Base-by-base conservation (phyloP, 1,140 invertebrate species). In the Archivesica marissinica region DNA sequence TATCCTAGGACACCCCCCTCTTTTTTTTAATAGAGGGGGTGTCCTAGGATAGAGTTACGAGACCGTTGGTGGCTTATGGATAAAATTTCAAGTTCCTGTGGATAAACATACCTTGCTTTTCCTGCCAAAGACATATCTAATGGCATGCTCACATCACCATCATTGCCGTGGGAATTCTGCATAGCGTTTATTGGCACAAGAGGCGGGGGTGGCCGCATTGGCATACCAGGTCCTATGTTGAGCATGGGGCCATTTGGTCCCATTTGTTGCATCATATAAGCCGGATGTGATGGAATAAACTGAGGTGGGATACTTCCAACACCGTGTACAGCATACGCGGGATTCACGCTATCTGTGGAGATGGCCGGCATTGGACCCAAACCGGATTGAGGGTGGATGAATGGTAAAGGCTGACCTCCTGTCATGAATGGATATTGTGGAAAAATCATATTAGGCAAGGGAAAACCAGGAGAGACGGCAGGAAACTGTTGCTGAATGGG, bases 111-210 rank as follows among this genome's bases (percentile, higher is more conserved):
- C 74, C 52, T 76, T 52, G 74, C 56, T 35, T 76, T 76, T 59
- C 74, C 74, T 38, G 50, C 23, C 23, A 76, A 3, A 9, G 74
- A 76, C 74, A 76, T 76, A n/a, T 76, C 74, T 76, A 76, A 59
- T 76, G 74, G 74, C 20, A 76, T 41, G 30, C 35, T 76, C 7
- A 33, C 9, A 41, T 76, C 74, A 33, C 44, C 25, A 17, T 44
- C 39, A 30, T 33, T 33, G 2, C n/a, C 41, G 3, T 23, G 68
- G 1, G 9, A 28, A 28, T 72, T 47, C 35, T 56, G 39, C 25
- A 52, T 23, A 23, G 33, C 39, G 3, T 28, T 38, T 23, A 59
- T 39, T 28, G 33, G 33, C 33, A 52, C 44, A 4, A 75, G 25
- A 0, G 44, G 44, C 44, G 50, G 74, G 0, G 50, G 74, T 39